Conservation (phyloP, 2,888 invertebrate genomes). For the Drosophila sordidula region DNA sequence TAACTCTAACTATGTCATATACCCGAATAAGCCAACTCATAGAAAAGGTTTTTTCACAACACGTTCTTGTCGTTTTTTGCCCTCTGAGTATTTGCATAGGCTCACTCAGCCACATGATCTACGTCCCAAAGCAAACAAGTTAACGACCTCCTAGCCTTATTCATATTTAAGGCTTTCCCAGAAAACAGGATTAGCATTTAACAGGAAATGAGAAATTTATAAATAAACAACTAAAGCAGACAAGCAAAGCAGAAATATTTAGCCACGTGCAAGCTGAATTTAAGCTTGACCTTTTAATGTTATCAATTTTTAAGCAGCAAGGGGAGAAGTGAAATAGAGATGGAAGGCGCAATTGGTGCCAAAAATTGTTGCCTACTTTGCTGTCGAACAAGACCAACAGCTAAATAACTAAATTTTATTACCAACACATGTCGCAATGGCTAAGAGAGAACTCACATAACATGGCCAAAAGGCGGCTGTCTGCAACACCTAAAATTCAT, state of each 20-base stretch:
- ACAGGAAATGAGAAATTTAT: constrained; percentile 17
- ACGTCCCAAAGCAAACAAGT: constrained; percentile 4
- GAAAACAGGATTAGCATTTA: constrained; percentile 2
- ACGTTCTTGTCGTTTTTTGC: neutral
- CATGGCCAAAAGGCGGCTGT: constrained; percentile 37
- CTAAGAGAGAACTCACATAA: constrained; percentile 36
- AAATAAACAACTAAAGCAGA: constrained; percentile 1
- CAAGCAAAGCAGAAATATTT: constrained; percentile 3
- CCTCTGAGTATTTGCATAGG: neutral
- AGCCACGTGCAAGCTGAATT: constrained; percentile 31
- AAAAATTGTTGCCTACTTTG: constrained; percentile 59
- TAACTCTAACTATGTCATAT: neutral
- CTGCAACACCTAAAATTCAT: constrained; percentile 40
- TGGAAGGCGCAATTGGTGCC: neutral
- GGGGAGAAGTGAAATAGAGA: neutral
- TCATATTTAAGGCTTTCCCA: neutral
- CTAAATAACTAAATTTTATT: constrained; percentile 52
- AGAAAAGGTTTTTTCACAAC: neutral
- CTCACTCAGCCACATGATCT: neutral
- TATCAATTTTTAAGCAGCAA: constrained; percentile 41
- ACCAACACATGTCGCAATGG: constrained; percentile 35
- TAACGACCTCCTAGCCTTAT: constrained; percentile 1
- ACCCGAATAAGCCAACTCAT: neutral
- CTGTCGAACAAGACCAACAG: neutral
- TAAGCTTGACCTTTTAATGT: constrained; percentile 47